Conservation (phyloP, 2,888 invertebrate species). For the Pyrgus malvae region DNA sequence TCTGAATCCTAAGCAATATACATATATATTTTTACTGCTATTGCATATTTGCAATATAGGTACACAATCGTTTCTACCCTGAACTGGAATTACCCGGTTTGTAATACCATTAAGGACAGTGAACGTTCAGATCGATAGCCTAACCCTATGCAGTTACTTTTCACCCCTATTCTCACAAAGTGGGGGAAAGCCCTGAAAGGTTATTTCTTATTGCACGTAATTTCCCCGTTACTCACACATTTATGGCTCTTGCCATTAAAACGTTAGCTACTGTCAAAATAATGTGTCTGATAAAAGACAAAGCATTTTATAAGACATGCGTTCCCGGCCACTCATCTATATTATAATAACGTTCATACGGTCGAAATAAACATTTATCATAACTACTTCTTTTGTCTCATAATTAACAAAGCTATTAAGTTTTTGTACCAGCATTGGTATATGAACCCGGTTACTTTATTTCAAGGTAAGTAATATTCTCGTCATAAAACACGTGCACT, state of each 20-base stretch:
- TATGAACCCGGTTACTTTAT: not conserved
- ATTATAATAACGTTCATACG: no score
- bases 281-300: no score
- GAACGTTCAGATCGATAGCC: not conserved
- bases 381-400: not conserved
- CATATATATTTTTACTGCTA: no score
- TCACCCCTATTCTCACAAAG: not conserved
- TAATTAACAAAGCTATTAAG: conserved; percentile 10
- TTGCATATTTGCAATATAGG: no score
- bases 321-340: no score
- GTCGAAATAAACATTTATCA: not conserved
- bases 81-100: not conserved
- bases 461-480: not conserved
- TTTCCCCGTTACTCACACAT: no score
- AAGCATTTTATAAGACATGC: no score
- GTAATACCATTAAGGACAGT: no score
- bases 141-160: not conserved
- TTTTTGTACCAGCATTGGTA: not conserved
- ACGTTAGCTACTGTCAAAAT: no score
- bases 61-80: not conserved
- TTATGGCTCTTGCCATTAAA: no score
- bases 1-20: no score
- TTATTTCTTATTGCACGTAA: not conserved
- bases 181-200: not conserved
- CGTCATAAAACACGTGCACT: no score